phyloP scores from a whole-genome alignment of 1,140 invertebrate species.

The Dryas iulia region DNA sequence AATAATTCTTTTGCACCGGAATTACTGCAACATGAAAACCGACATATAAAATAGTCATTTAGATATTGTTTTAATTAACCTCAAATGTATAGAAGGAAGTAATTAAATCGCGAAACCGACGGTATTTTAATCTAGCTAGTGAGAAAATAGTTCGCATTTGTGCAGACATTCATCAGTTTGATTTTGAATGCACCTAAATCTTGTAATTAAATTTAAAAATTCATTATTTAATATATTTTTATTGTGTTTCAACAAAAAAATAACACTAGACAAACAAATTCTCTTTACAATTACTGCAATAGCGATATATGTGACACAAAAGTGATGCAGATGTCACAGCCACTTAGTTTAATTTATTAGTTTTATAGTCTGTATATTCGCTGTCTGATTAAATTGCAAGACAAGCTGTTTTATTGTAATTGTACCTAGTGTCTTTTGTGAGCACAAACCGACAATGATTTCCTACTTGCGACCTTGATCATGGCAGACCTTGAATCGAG shows the following conservation, averaged over 20 bases:
- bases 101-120: background rate
- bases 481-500: conserved; percentile 58
- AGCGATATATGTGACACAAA: background rate
- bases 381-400: conserved; percentile 8
- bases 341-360: background rate
- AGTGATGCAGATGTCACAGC: background rate
- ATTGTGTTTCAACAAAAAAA: too few species aligned
- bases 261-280: background rate
- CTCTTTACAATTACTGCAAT: background rate
- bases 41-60: background rate
- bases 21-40: background rate
- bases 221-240: too few species aligned
- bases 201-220: too few species aligned
- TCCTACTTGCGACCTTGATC: conserved; percentile 57
- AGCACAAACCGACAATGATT: conserved; percentile 31
- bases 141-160: background rate
- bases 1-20: background rate
- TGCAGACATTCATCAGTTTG: conserved; percentile 21
- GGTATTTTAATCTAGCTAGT: background rate
- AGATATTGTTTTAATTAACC: background rate
- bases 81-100: background rate
- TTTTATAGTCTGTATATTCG: background rate
- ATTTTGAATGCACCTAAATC: background rate
- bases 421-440: conserved; percentile 3
- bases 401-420: conserved; percentile 7